Base-by-base conservation (phyloP, 64 coral and sea anemone species). In the Stichodactyla mertensii region DNA sequence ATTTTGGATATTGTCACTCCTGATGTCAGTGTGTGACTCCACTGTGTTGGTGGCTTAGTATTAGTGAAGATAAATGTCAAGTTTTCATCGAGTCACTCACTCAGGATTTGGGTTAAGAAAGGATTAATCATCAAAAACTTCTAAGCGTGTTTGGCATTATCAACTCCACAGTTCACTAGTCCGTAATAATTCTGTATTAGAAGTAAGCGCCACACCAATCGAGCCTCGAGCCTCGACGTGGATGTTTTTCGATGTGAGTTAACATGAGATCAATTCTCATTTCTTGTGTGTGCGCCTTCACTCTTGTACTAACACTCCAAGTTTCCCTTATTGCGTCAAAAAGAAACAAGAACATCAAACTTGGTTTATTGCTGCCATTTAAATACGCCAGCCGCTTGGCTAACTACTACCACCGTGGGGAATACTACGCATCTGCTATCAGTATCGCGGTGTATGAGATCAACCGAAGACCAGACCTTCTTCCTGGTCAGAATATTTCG, bases 401-500 rank as follows among this genome's bases (percentile, higher is more conserved):
- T 0, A 97, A 97, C 85, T 92, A 84, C 16, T 97, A 77, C 54
- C 85, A 90, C 19, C 80, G 91, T 2, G 94, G 94, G 0, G 88
- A 97, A 55, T 92, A 90, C 60, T 97, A 88, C 54, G 91, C 94
- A 0, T 90, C 94, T 0, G 94, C 94, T 12, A 93, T 97, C 67
- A 97, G 88, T 5, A 97, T 97, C 27, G 94, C 94, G 4, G 94
- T 97, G 7, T 91, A 97, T 7, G 85, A 87, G 16, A 90, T 97
- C 16, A 97, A 97, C 52, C 79, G 85, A 77, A 60, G 91, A 18
- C 79, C 54, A 10, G 91, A 97, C 62, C 91, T 97, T 4, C 83
- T 97, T 16, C 88, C 94, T 61, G 94, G 94, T 52, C 80, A 60
- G 57, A 97, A 97, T 52, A 60, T 97, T 20, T 89, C 69, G 19